Evolutionary conservation across 2,888 invertebrate species (phyloP).

Genomic region (Parnassius orleans): DNA sequence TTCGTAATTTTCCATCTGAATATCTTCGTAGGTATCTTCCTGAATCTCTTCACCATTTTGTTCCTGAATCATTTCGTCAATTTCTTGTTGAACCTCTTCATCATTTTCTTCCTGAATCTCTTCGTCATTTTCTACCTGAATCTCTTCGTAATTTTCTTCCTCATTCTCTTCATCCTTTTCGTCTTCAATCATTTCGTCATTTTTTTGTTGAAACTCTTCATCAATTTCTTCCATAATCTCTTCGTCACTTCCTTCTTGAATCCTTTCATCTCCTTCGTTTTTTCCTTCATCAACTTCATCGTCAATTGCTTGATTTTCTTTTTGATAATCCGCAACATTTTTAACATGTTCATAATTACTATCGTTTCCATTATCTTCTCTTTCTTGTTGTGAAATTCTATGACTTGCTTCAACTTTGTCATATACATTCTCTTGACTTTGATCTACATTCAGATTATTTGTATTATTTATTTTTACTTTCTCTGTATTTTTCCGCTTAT

Average conservation of each 20-base stretch:
- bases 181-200: constrained; percentile 27
- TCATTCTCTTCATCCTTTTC: constrained; percentile 26
- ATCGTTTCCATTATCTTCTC: neutral
- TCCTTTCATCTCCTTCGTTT: constrained; percentile 23
- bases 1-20: too few relatives aligned
- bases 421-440: neutral
- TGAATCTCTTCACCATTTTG: too few relatives aligned
- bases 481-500: neutral
- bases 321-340: neutral
- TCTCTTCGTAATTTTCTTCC: constrained; percentile 23
- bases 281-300: constrained; percentile 28
- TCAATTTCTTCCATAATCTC: constrained; percentile 10
- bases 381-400: neutral
- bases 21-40: too few relatives aligned
- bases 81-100: constrained; percentile 21
- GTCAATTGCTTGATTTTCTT: constrained; percentile 23
- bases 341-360: neutral
- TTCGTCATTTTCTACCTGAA: constrained; percentile 25
- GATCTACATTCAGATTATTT: neutral
- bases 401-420: too few relatives aligned
- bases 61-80: constrained; percentile 9
- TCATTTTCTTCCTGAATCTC: constrained; percentile 24
- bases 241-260: neutral
- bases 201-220: constrained; percentile 22
- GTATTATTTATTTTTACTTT: neutral